Percentiles rank a stretch among this genome's conserved stretches.
phyloP scores from a whole-genome alignment of 1,140 invertebrate species.

The Drosophila jambulina region DNA sequence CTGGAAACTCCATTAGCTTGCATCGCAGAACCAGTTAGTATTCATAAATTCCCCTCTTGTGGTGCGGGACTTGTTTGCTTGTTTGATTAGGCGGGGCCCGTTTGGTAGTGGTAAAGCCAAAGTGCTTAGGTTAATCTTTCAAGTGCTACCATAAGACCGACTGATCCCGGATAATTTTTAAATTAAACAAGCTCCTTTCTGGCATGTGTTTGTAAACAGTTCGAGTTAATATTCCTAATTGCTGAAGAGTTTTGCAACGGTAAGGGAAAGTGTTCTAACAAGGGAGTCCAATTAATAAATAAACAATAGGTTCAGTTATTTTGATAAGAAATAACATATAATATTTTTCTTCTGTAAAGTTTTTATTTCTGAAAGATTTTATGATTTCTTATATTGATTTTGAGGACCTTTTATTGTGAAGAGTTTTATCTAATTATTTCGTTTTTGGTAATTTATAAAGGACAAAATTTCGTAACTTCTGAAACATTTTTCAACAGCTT shows the following conservation, averaged over 20 bases:
- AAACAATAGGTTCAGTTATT: background rate
- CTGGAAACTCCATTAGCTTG: constrained; percentile 17
- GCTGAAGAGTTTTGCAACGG: background rate
- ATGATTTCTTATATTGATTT: background rate
- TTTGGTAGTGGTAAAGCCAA: constrained; percentile 14
- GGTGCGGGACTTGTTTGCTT: constrained; percentile 16
- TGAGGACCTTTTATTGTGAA: background rate
- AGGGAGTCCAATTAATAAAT: background rate
- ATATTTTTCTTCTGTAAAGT: no score
- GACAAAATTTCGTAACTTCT: background rate
- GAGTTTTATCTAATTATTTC: background rate
- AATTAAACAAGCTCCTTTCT: background rate
- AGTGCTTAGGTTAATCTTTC: constrained; percentile 28
- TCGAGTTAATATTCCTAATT: constrained; percentile 1
- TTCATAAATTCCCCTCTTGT: constrained; percentile 16
- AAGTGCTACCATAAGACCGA: constrained; percentile 12
- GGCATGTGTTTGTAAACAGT: background rate
- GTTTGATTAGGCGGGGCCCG: constrained; percentile 14
- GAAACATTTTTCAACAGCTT: background rate
- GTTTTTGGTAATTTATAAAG: background rate
- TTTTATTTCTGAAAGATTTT: background rate
- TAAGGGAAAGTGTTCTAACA: background rate
- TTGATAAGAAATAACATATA: no score
- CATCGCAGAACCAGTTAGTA: background rate
- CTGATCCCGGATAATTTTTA: constrained; percentile 25